Evolutionary conservation across 2,113 vertebrate species (phyloP), one percentile per base, ranked within the genome.

Genomic region (Lethenteron camtschaticum): DNA sequence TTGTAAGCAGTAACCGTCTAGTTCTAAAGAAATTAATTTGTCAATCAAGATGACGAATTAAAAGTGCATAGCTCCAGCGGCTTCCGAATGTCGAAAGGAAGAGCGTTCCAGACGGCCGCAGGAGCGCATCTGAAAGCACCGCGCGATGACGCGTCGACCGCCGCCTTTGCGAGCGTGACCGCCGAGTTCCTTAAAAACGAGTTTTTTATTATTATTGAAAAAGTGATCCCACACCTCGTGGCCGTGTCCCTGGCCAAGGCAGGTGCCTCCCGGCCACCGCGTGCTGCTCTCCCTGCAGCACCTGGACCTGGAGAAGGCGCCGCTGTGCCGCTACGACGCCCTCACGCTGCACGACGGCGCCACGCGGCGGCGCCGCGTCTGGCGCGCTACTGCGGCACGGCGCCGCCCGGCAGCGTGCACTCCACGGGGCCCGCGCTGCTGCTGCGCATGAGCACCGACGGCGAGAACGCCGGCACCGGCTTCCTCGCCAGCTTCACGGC

Each of bases 361-460:
- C 0, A 10, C n/a, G n/a, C 75, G 71, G 85, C 78, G 0, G 86
- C 85, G 0, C 92, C 96, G 76, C 87, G 90, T 66, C 86, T 99
- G 0, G 94, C 90, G 8, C 83, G 90, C 69, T 97, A 96, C 81
- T 99, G 94, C 14, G 94, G 94, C 12, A 95, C 88, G 0, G 86
- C 87, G 74, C 86, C 84, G 70, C 94, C 94, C 0, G 94, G 92
- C 0, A 87, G 88, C 56, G 83, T 99, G 1, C 85, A 96, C 56
- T 88, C 94, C 78, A 86, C 79, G 2, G 79, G 83, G 78, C 96
- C 96, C 80, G 96, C 90, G 80, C 96, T 99, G 92, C 75, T 90
- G 76, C 79, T 99, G 70, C 89, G 95, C 78, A 96, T 99, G 92
- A 79, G 95, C 70, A 94, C 94, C 0, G 94, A 97, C 24, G 90